Evolutionary conservation across 2,113 vertebrate genomes (phyloP), one percentile per base, ranked within the genome.

Genomic region (Gasterosteus nipponicus): DNA sequence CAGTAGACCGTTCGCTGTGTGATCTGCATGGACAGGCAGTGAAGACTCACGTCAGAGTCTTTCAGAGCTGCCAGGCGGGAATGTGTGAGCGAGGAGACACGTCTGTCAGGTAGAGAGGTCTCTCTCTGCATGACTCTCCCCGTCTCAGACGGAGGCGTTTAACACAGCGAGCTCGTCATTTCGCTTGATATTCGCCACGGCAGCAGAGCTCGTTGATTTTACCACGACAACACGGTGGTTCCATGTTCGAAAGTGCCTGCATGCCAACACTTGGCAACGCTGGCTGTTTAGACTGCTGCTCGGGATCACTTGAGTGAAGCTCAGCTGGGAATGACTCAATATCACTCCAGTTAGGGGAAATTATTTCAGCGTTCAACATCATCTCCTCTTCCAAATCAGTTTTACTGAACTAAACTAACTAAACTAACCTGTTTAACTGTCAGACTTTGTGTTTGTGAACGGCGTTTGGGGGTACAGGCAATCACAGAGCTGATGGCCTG

Each of bases 1-100:
- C 82, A 49, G 53, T 47, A 53, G 77, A 77, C 44, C n/a, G n/a
- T n/a, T 33, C 3, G 46, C 66, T 72, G 77, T 75, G 69, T 82
- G 83, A 92, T 89, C 69, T 63, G 84, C 78, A 78, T 22, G 67
- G 86, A 83, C 83, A 80, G 80, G 63, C 74, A 42, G 72, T 73
- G 86, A 58, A 59, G 79, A 80, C 9, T 19, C 3, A 10, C 64
- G 79, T 86, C 85, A 82, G 41, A 81, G 80, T 53, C 38, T 70
- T 44, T 88, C 46, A 47, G 73, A 69, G 74, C 68, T 62, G 78
- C 62, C 67, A 65, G 67, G 65, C 72, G 70, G 67, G 44, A 69
- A 57, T 12, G 67, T 75, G 61, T 70, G 79, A 63, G 71, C 78
- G 41, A 64, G 68, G 59, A 74, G 67, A 80, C 65, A 75, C 10